phyloP scores from a whole-genome alignment of 2,797 vertebrate species.

The Mycteria americana region DNA sequence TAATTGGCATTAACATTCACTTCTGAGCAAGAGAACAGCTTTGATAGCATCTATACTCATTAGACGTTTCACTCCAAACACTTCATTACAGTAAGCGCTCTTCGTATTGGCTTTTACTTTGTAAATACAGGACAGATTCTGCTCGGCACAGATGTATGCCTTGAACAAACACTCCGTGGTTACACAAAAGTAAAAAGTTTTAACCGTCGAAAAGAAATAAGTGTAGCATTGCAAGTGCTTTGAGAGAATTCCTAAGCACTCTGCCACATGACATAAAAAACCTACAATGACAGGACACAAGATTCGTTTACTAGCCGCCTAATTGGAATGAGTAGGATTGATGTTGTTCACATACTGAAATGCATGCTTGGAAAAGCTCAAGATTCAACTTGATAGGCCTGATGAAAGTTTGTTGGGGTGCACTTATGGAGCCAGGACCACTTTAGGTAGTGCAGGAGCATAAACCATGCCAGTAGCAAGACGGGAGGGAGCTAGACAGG shows the following conservation, averaged over 20 bases:
- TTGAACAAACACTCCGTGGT: background rate
- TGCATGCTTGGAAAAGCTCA: background rate
- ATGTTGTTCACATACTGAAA: background rate
- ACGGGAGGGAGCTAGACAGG: background rate
- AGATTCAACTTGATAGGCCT: background rate
- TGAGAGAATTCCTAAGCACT: background rate
- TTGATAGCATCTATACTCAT: constrained; percentile 58
- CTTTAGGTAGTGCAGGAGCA: background rate
- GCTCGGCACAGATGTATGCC: background rate
- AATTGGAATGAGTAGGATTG: background rate
- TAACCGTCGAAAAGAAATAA: background rate
- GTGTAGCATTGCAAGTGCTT: background rate
- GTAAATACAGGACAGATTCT: constrained; percentile 45
- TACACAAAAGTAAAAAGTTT: background rate
- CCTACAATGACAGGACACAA: background rate
- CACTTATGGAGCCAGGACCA: background rate
- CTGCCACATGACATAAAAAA: background rate
- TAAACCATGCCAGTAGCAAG: background rate
- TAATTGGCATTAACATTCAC: constrained; percentile 55
- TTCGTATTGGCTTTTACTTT: constrained; percentile 24
- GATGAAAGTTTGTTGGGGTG: background rate
- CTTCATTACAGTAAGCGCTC: constrained; percentile 2
- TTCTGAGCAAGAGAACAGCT: constrained; percentile 56
- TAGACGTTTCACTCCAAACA: constrained; percentile 18
- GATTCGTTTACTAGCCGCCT: background rate